Conservation (phyloP, 2,113 vertebrate species). For the Aspidoscelis tigris region DNA sequence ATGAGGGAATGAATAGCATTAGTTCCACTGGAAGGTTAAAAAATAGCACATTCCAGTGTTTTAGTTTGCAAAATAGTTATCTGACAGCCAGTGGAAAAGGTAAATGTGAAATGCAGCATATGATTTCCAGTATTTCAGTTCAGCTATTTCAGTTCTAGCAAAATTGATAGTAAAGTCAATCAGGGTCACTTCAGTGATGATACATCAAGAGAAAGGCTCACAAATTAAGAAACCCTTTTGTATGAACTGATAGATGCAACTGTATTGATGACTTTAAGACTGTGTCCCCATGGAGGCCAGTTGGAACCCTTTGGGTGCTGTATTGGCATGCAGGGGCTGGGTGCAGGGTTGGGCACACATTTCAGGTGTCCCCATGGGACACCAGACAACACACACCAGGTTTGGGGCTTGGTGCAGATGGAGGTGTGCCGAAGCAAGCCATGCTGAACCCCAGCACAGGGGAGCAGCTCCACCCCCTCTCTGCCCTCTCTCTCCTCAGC, state of each 20-base stretch:
- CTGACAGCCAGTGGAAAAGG: neutral
- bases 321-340: too few relatives aligned
- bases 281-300: too few relatives aligned
- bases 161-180: constrained; percentile 22
- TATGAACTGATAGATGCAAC: constrained; percentile 42
- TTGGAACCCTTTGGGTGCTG: constrained; percentile 28
- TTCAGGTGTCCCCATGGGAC: too few relatives aligned
- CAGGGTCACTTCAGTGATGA: constrained; percentile 20
- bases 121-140: constrained; percentile 23
- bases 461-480: too few relatives aligned
- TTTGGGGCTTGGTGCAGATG: too few relatives aligned
- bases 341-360: too few relatives aligned
- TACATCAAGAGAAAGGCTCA: constrained; percentile 25
- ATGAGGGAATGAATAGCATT: neutral
- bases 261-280: constrained; percentile 38
- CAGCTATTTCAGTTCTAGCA: neutral
- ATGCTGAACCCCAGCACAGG: too few relatives aligned
- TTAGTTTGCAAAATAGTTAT: constrained; percentile 19
- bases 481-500: too few relatives aligned
- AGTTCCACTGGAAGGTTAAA: neutral
- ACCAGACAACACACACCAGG: too few relatives aligned
- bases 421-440: too few relatives aligned
- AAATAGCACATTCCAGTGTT: constrained; percentile 13
- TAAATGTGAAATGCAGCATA: constrained; percentile 23
- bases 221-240: neutral